phyloP scores from a whole-genome alignment of 2,113 vertebrate species.

The Proterorhinus semilunaris region DNA sequence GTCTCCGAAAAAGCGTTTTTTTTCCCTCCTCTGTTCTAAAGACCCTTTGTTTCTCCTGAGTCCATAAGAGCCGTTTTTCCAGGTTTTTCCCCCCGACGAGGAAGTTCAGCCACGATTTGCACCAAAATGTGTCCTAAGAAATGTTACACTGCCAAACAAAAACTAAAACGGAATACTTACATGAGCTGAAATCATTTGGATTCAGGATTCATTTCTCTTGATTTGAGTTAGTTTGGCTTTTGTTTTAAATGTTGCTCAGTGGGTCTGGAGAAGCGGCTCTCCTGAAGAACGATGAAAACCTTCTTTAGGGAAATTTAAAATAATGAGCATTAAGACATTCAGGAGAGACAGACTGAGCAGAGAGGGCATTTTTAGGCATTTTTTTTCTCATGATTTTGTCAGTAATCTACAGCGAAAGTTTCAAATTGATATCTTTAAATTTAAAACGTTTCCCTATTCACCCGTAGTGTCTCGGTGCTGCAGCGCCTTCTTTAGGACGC shows the following conservation, averaged over 20 bases:
- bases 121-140: conserved; percentile 51
- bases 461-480: too few species aligned
- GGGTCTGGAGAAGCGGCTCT: neutral
- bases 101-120: conserved; percentile 37
- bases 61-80: conserved; percentile 47
- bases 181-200: neutral
- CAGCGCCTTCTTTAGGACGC: too few species aligned
- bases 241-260: neutral
- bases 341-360: too few species aligned
- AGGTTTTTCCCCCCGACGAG: conserved; percentile 47
- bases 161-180: neutral
- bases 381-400: too few species aligned
- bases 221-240: neutral
- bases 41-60: conserved; percentile 34
- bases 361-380: too few species aligned
- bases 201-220: neutral
- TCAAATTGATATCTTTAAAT: too few species aligned
- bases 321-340: too few species aligned
- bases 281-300: too few species aligned
- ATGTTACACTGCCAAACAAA: neutral
- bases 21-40: conserved; percentile 21
- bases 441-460: too few species aligned
- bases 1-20: neutral
- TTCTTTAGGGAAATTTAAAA: too few species aligned
- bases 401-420: too few species aligned